Evolutionary conservation across 2,113 vertebrate genomes (phyloP), one percentile per base, ranked within the genome.

Genomic region (Cricetomys ansorgei): DNA sequence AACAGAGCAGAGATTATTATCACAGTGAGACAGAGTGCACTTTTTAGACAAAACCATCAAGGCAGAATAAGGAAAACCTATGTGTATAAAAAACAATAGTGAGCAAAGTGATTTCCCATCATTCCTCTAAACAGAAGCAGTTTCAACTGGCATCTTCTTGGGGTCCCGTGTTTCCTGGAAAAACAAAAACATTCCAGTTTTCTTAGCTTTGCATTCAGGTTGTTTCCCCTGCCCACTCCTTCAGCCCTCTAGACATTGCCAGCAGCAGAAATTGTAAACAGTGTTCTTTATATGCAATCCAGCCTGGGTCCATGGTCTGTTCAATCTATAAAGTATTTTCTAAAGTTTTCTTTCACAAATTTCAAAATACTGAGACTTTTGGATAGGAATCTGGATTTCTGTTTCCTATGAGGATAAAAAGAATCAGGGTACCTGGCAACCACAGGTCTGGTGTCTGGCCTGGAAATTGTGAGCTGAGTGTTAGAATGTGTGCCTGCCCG

Each of bases 341-440:
- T 21, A n/a, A 3, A 57, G 72, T 83, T 95, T 50, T 15, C 69
- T 45, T 23, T 59, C 25, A 57, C 3, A 53, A 67, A 73, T 92
- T 97, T 93, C 15, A 55, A 81, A 94, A 79, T 8, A 55, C 48
- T 21, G 43, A 80, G 19, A 17, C 48, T 69, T 96, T 89, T 62
- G 31, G 31, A 25, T n/a, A 88, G 31, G 95, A 88, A 94, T 75
- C 13, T 48, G 70, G 65, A n/a, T 62, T 91, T 57, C 40, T 50
- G 7, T 37, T 69, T 87, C 94, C 45, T 25, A 5, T 64, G 31
- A 50, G 7, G 43, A 23, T 40, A 40, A 9, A 17, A 37, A 64
- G 34, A 53, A 21, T 65, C 31, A 65, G 11, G 37, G 1, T 75
- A 29, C 10, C 64, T 50, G 37, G 40, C 48, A 23, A 87, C 17